Base-by-base conservation (phyloP, 2,113 vertebrate genomes). In the Zosterops borbonicus region DNA sequence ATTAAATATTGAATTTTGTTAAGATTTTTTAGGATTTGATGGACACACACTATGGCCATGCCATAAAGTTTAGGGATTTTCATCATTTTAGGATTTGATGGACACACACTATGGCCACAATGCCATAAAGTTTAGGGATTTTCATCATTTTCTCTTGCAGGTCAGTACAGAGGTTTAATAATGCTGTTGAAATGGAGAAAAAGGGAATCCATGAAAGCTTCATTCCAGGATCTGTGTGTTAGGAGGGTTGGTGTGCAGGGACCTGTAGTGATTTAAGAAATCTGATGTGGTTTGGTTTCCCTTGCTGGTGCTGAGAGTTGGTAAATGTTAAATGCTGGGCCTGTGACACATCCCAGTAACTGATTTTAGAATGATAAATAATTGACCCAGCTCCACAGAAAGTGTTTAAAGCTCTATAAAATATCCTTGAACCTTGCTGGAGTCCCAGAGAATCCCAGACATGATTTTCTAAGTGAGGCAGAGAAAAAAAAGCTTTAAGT, bases 371-470 rank as follows among this genome's bases (percentile, higher is more conserved):
- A 17, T 59, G 85, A 28, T 27, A 89, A 28, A 16, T 42, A 31
- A 31, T 7, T 18, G 35, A 14, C 39, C 14, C 11, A 9, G 2
- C 5, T 23, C 41, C 31, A 6, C 0, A 25, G n/a, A 14, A n/a
- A 20, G 23, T 21, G 25, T 28, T 47, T 14, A 37, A 37, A 79
- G 69, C 70, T 76, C 39, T 75, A 8, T 5, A 37, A 13, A 2
- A 0, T 28, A 42, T 27, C 64, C 21, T 42, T 92, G 19, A 27
- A 15, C 52, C 29, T 35, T 27, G 5, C 5, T 56, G 64, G 41
- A 21, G 33, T 62, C 53, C 29, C 25, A 52, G 25, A 58, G 71
- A 23, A 37, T 28, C 58, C 15, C 49, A 10, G 10, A 0, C 1
- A 3, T 0, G 3, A 6, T 49, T 86, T 31, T 28, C 18, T 13